Base-by-base conservation (phyloP, 2,113 vertebrate genomes). In the Rhinopithecus roxellana region DNA sequence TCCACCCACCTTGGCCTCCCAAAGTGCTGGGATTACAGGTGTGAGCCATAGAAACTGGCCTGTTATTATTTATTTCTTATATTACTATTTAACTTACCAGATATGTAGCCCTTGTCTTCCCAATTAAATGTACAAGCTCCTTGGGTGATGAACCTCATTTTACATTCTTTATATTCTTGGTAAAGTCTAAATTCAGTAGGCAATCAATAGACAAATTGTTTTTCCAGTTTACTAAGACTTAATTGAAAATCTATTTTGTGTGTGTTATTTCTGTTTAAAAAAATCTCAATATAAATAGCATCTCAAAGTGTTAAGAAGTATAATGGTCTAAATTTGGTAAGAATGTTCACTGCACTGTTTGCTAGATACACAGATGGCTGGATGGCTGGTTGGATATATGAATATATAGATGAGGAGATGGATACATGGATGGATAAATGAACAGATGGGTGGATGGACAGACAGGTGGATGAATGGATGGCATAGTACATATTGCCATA, bases 21-120 rank as follows among this genome's bases (percentile, higher is more conserved):
- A 32, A 64, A 64, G 27, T 64, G 61, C 61, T 64, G 61, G 27
- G 61, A 30, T 64, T 30, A 64, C 27, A 64, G 61, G 27, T 12
- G 30, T 30, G 12, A 64, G 61, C 61, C 27, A 64, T 14, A 64
- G 61, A 12, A 64, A 64, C 61, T 0, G 2, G 30, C 27, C 40
- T 70, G 18, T 91, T 80, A 85, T 20, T 80, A n/a, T 52, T 59
- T 59, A 86, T 89, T 91, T 90, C 61, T 67, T 57, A 48, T 48
- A 50, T 64, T 13, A 89, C 83, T 89, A 78, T 85, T 94, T 93
- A 95, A 94, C 43, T 90, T 82, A 81, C 43, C 30, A 89, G 22
- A 95, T 52, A 85, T 30, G 27, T 27, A 95, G n/a, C 2, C 52
- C 30, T 91, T 85, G 17, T 50, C 74, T 89, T 95, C 17, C 67